Percentiles rank a stretch among this genome's conserved stretches.
Conservation (phyloP, 2,888 invertebrate species). For the Torymus auratus region DNA sequence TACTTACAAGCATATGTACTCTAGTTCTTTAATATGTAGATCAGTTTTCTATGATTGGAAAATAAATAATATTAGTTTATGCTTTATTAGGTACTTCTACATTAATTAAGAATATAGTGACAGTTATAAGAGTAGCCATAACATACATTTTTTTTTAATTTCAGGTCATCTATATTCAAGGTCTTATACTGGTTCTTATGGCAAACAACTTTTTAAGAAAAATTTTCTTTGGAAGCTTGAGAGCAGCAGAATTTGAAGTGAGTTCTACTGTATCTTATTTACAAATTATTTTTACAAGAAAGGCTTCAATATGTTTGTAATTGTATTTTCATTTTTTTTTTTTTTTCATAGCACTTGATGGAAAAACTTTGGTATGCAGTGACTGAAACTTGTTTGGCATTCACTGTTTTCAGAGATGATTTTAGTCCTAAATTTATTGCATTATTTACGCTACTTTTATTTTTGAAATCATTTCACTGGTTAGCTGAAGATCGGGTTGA, state of each 20-base stretch:
- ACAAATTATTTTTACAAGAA: no score
- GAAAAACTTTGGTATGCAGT: slow-evolving; percentile 99
- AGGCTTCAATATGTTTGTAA: background rate
- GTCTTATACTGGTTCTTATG: slow-evolving; percentile 94
- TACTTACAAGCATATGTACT: no score
- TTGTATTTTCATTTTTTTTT: slow-evolving; percentile 20
- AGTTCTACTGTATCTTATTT: slow-evolving; percentile 52
- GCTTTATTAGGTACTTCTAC: no score
- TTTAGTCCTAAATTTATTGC: slow-evolving; percentile 99
- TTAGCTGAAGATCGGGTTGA: slow-evolving; percentile 99
- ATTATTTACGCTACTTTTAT: slow-evolving; percentile 95
- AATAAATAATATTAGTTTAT: no score
- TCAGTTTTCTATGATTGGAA: no score
- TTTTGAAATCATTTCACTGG: slow-evolving; percentile 99
- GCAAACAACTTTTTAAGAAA: slow-evolving; percentile 94
- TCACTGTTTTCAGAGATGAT: slow-evolving; percentile 99
- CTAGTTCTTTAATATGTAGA: no score
- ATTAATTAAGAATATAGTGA: no score
- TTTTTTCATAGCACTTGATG: slow-evolving; percentile 89
- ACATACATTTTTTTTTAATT: slow-evolving; percentile 69
- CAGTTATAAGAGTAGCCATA: no score
- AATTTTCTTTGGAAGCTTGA: slow-evolving; percentile 94
- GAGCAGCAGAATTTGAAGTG: slow-evolving; percentile 98
- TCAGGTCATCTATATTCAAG: slow-evolving; percentile 97
- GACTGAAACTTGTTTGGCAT: slow-evolving; percentile 99